phyloP scores from a whole-genome alignment of 2,113 vertebrate species.

The Symphodus melops region DNA sequence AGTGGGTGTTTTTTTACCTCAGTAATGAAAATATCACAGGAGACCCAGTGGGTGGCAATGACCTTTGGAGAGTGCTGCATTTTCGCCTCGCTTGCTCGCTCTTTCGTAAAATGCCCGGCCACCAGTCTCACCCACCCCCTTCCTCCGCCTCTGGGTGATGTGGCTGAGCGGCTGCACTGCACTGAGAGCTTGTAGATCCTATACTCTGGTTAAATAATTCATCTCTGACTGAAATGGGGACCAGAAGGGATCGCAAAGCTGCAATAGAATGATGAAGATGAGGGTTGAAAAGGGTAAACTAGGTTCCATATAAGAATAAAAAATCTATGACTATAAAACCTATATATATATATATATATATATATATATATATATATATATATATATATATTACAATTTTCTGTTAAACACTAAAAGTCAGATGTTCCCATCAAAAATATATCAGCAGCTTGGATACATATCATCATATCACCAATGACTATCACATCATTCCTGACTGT shows the following conservation, averaged over 20 bases:
- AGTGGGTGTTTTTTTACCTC: conserved; percentile 57
- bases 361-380: no score
- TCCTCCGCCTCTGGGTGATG: conserved; percentile 65
- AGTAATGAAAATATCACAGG: conserved; percentile 84
- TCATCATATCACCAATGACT: conserved; percentile 40
- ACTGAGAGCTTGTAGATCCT: conserved; percentile 76
- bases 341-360: no score
- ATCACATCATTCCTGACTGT: conserved; percentile 52
- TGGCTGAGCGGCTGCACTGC: conserved; percentile 65
- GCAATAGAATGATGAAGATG: conserved; percentile 26
- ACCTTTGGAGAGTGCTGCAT: conserved; percentile 80
- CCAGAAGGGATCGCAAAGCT: conserved; percentile 8
- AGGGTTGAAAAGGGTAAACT: not conserved
- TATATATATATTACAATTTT: no score
- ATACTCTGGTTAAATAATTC: conserved; percentile 79
- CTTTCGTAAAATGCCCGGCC: conserved; percentile 78
- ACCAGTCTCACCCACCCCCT: conserved; percentile 62
- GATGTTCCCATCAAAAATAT: conserved; percentile 40
- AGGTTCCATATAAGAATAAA: not conserved
- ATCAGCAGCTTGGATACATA: conserved; percentile 33
- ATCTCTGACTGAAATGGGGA: conserved; percentile 51
- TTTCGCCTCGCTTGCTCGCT: conserved; percentile 79
- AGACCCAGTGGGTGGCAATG: conserved; percentile 79
- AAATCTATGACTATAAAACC: not conserved
- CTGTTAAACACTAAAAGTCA: conserved; percentile 55